Percentiles rank a stretch among this genome's conserved stretches.
These are phyloP conservation scores for Neoascia interrupta DNA, from an alignment of 2,888 invertebrate genomes.

Conservation along the genomic window DNA sequence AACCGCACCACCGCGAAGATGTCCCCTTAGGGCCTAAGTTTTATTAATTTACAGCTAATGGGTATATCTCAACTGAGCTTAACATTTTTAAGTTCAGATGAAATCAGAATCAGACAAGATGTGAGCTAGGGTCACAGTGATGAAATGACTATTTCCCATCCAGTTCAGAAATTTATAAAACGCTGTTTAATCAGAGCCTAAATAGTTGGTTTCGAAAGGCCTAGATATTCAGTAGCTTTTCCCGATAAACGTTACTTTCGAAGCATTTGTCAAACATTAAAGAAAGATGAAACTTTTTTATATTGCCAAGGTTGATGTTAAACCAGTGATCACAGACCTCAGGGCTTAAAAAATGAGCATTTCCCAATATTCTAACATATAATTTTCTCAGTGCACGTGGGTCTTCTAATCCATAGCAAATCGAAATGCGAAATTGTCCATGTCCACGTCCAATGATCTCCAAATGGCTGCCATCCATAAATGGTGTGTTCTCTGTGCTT, in stretches of 20 bases:
- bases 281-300: background rate
- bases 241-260: background rate
- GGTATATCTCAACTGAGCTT: too few species aligned
- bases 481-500: conserved; percentile 28
- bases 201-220: too few species aligned
- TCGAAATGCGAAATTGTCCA: conserved; percentile 49
- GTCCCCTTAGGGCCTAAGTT: too few species aligned
- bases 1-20: too few species aligned
- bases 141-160: too few species aligned
- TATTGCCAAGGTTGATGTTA: background rate
- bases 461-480: conserved; percentile 51
- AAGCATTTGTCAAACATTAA: conserved; percentile 12
- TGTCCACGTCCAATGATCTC: conserved; percentile 44
- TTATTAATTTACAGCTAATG: too few species aligned
- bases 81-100: too few species aligned
- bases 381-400: conserved; percentile 51
- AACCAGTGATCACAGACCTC: background rate
- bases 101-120: too few species aligned
- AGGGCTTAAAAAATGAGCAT: background rate
- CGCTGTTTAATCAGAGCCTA: too few species aligned
- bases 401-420: conserved; percentile 50
- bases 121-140: too few species aligned
- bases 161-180: too few species aligned
- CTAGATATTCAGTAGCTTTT: background rate
- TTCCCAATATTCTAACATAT: background rate